phyloP scores from a whole-genome alignment of 2,797 vertebrate species.

The Rhadinocentrus ornatus region DNA sequence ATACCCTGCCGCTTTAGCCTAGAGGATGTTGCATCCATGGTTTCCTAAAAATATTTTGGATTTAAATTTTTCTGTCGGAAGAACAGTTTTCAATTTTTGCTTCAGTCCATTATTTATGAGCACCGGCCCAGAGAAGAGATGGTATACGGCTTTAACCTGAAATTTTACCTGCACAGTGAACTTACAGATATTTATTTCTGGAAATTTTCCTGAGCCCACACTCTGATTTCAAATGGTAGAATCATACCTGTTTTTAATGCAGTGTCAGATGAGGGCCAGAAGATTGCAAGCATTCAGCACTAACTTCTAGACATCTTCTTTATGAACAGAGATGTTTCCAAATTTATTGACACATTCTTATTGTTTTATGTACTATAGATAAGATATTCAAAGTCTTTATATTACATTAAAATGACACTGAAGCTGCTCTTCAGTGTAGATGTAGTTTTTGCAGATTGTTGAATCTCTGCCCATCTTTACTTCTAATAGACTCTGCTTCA shows the following conservation, averaged over 20 bases:
- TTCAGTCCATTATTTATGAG: neutral
- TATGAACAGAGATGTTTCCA: too few relatives aligned
- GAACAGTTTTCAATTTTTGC: neutral
- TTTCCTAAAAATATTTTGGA: too few relatives aligned
- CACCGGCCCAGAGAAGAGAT: neutral
- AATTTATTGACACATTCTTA: too few relatives aligned
- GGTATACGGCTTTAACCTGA: neutral
- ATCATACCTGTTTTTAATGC: neutral
- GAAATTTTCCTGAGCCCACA: too few relatives aligned
- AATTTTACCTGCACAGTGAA: neutral
- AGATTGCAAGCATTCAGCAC: neutral
- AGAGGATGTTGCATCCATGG: neutral
- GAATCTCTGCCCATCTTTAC: neutral
- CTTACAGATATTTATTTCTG: neutral
- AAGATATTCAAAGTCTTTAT: too few relatives aligned
- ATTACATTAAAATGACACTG: too few relatives aligned
- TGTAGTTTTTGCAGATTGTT: neutral
- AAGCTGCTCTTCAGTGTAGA: neutral
- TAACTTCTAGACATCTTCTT: too few relatives aligned
- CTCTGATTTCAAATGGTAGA: too few relatives aligned
- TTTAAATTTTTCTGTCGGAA: neutral
- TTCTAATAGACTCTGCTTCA: neutral
- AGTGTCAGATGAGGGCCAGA: neutral
- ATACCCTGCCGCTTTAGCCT: neutral
- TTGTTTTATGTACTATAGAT: too few relatives aligned